Conservation (phyloP, 1,140 invertebrate species). For the Sycophila sp. region DNA sequence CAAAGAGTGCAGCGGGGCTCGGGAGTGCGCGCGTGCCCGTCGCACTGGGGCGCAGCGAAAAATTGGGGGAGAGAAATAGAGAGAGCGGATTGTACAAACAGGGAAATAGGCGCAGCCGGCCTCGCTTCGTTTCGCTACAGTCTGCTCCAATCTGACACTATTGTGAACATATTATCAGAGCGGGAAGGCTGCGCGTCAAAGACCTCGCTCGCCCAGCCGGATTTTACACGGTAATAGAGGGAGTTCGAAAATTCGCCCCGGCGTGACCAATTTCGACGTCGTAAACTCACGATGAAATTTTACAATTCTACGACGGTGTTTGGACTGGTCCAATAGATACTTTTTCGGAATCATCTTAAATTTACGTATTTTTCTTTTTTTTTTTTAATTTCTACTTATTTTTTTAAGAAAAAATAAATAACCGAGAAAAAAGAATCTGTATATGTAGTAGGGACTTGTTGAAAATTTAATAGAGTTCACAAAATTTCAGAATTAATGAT, state of each 20-base stretch:
- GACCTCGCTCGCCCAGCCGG: background rate
- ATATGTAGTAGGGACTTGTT: background rate
- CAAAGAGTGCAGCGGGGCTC: background rate
- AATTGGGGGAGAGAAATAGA: slow-evolving; percentile 39
- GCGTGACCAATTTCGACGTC: slow-evolving; percentile 5
- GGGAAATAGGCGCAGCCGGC: slow-evolving; percentile 52
- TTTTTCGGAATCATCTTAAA: too few relatives aligned
- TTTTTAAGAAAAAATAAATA: background rate
- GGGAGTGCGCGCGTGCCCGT: background rate
- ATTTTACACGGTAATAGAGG: slow-evolving; percentile 16
- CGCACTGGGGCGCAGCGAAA: slow-evolving; percentile 19
- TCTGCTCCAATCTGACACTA: slow-evolving; percentile 43
- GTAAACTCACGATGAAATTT: slow-evolving; percentile 9
- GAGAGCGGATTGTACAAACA: slow-evolving; percentile 55
- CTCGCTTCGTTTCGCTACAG: slow-evolving; percentile 49
- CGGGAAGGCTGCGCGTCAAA: background rate
- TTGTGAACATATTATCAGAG: slow-evolving; percentile 39
- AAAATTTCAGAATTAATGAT: slow-evolving; percentile 20
- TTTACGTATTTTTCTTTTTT: too few relatives aligned
- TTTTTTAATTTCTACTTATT: too few relatives aligned
- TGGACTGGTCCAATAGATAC: too few relatives aligned
- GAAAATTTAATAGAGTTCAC: background rate
- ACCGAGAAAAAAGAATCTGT: background rate
- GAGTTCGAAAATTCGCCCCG: background rate
- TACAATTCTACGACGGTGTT: too few relatives aligned